Conservation (phyloP, 2,888 invertebrate genomes). For the Aspidiotus rigidus region DNA sequence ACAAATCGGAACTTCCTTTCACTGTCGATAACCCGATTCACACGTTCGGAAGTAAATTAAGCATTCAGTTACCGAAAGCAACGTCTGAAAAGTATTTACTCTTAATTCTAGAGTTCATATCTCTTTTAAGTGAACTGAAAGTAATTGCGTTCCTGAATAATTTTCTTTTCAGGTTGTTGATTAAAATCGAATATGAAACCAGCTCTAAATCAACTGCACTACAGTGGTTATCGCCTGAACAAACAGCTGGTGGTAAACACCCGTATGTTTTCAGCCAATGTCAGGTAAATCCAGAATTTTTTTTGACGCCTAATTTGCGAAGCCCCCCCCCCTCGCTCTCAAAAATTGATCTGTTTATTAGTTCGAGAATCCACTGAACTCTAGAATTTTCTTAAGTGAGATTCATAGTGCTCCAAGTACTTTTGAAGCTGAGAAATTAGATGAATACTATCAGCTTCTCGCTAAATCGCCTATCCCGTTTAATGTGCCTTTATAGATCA, state of each 20-base stretch:
- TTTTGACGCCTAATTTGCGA: not conserved
- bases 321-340: too few relatives aligned
- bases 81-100: constrained; percentile 39
- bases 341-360: too few relatives aligned
- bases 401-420: too few relatives aligned
- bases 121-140: not conserved
- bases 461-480: too few relatives aligned
- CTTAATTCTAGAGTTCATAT: not conserved
- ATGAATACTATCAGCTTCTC: too few relatives aligned
- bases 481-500: too few relatives aligned
- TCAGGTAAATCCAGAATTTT: constrained; percentile 47
- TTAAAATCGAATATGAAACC: constrained; percentile 61
- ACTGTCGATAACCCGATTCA: constrained; percentile 52
- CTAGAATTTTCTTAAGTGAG: too few relatives aligned
- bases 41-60: constrained; percentile 68
- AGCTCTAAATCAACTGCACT: constrained; percentile 69
- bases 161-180: constrained; percentile 10
- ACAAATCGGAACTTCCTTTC: constrained; percentile 51
- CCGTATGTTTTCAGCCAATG: constrained; percentile 82
- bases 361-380: too few relatives aligned
- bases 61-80: constrained; percentile 53
- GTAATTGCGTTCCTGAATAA: too few relatives aligned
- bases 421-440: too few relatives aligned
- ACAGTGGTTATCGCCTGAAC: constrained; percentile 78
- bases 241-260: constrained; percentile 75